Evolutionary conservation across 2,113 vertebrate species (phyloP), one percentile per base, ranked within the genome.

Genomic region (Gulo gulo): DNA sequence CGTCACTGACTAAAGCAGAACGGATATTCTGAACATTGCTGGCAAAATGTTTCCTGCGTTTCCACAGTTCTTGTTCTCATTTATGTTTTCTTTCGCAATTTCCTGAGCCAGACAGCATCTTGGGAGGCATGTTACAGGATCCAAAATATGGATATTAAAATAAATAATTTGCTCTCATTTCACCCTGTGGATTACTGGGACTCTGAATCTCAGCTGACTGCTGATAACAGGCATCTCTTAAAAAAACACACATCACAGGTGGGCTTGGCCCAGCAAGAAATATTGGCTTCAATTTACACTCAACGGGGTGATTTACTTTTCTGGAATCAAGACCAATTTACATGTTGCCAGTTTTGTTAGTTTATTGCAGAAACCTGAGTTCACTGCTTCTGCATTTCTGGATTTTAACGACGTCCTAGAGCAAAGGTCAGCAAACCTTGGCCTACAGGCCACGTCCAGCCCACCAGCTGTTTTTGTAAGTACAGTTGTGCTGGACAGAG

Each of bases 111-210:
- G 69, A 39, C 11, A 71, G 39, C 34, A 80, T 91, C 67, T 94
- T 71, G 69, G 31, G 50, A 96, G n/a, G 83, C 4, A 23, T 6
- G 9, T 45, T 57, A 74, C 91, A 65, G 39, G 79, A n/a, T 85
- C 34, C 47, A 88, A 67, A 45, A 88, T 39, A 26, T 12, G 81
- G 59, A 61, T 55, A 63, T 93, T 82, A 21, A 97, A 69, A 95
- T 34, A 94, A 92, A 84, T 86, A 73, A 88, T 80, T 92, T 80
- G 61, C 42, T 95, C 57, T 26, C 67, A 74, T 73, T 42, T 91
- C 26, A 31, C 34, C 10, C 23, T 8, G 18, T 42, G 31, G 50
- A 47, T 69, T 65, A 61, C 71, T 31, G 57, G 79, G 39, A 87
- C 59, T 91, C 21, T 57, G 67, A 82, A n/a, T 86, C 26, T 92